Conservation (phyloP, 2,888 invertebrate species). For the Diaphora mendica region DNA sequence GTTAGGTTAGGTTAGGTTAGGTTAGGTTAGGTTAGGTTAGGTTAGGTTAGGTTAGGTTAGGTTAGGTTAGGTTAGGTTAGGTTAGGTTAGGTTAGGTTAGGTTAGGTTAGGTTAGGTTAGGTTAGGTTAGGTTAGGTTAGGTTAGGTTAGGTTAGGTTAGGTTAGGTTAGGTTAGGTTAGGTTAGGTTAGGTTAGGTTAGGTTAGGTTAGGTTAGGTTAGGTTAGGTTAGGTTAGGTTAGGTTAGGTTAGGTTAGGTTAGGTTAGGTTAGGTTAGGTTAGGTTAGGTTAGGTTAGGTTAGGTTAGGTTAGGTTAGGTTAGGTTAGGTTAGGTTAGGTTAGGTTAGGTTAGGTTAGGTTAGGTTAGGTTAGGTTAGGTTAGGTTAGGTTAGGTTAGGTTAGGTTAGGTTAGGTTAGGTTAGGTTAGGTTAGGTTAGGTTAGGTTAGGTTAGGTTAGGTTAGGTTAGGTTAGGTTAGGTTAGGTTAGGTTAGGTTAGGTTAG, state of each 20-base stretch:
- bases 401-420: conserved; percentile 44
- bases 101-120: too few relatives aligned
- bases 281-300: conserved; percentile 25
- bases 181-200: conserved; percentile 32
- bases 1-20: too few relatives aligned
- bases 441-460: conserved; percentile 40
- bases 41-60: too few relatives aligned
- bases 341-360: conserved; percentile 26
- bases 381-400: conserved; percentile 39
- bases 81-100: background rate
- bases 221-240: conserved; percentile 14
- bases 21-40: too few relatives aligned
- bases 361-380: conserved; percentile 26
- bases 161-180: conserved; percentile 35
- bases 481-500: conserved; percentile 45
- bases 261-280: conserved; percentile 28
- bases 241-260: conserved; percentile 26
- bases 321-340: conserved; percentile 26
- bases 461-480: conserved; percentile 27
- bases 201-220: conserved; percentile 24
- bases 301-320: conserved; percentile 27
- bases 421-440: conserved; percentile 45
- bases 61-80: too few relatives aligned
- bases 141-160: conserved; percentile 39
- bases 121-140: conserved; percentile 40